Evolutionary conservation across 1,140 invertebrate genomes (phyloP).

Genomic region (Periplaneta americana): DNA sequence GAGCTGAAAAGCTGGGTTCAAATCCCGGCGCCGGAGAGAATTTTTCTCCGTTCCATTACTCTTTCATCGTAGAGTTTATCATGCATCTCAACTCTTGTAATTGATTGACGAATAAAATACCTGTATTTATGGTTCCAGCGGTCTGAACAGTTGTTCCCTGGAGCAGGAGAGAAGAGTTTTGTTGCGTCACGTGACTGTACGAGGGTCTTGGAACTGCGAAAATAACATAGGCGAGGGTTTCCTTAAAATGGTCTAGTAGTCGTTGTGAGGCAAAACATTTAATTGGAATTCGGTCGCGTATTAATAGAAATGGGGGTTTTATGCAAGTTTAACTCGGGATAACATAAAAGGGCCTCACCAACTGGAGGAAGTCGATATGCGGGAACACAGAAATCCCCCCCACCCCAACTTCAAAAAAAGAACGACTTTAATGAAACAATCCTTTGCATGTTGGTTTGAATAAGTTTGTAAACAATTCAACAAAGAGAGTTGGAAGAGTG

Average conservation of each 20-base stretch:
- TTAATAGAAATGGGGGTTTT: background rate
- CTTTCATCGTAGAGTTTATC: no score
- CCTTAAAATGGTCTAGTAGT: background rate
- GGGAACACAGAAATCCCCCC: background rate
- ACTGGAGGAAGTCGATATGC: background rate
- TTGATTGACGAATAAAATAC: no score
- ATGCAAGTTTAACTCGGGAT: no score
- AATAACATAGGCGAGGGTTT: background rate
- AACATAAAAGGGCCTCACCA: background rate
- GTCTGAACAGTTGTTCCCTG: no score
- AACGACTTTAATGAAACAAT: background rate
- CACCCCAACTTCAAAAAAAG: no score
- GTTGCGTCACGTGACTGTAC: background rate
- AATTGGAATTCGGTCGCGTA: background rate
- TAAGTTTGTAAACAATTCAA: background rate
- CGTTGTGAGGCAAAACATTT: background rate
- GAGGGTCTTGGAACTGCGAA: no score
- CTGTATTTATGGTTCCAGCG: no score
- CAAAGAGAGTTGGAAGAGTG: background rate
- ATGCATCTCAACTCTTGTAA: no score
- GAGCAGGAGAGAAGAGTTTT: no score
- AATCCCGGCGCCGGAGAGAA: no score
- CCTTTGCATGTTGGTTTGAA: background rate
- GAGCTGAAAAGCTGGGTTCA: no score
- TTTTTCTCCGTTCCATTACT: no score